A percentile compares a stretch with the other conserved stretches of the same genome.
These are phyloP conservation scores for Heliothis peltigera DNA, from an alignment of 2,888 invertebrate genomes.

Conservation along the genomic window DNA sequence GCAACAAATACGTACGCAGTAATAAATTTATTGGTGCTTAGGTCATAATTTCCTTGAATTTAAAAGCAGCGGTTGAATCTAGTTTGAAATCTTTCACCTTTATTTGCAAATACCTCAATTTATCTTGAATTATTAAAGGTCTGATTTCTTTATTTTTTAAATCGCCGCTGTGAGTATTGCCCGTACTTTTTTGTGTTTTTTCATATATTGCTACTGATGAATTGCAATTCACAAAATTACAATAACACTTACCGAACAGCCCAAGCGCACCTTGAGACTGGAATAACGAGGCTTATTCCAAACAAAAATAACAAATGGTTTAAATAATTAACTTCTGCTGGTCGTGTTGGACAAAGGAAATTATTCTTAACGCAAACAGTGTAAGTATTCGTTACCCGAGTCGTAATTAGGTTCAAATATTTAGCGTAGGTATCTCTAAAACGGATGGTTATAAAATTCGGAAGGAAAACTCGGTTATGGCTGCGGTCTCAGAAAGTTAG, in stretches of 20 bases:
- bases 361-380: conserved; percentile 39
- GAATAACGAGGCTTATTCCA: too few relatives aligned
- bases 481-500: conserved; percentile 45
- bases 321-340: conserved; percentile 23
- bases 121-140: too few relatives aligned
- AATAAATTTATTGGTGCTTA: conserved; percentile 5
- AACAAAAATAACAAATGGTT: conserved; percentile 22
- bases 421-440: conserved; percentile 36
- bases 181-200: too few relatives aligned
- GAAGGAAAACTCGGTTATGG: conserved; percentile 31
- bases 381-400: conserved; percentile 15
- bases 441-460: conserved; percentile 40
- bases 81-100: conserved; percentile 7
- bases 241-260: not conserved
- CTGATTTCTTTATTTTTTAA: too few relatives aligned
- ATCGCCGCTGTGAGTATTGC: too few relatives aligned
- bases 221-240: not conserved
- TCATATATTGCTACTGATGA: too few relatives aligned
- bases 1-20: conserved; percentile 1
- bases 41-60: conserved; percentile 12
- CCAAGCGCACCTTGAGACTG: not conserved
- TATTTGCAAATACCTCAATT: not conserved
- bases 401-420: conserved; percentile 59
- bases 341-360: conserved; percentile 30
- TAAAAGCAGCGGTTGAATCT: conserved; percentile 18